phyloP scores from a whole-genome alignment of 2,888 invertebrate genomes.

The Temnothorax unifasciatus region DNA sequence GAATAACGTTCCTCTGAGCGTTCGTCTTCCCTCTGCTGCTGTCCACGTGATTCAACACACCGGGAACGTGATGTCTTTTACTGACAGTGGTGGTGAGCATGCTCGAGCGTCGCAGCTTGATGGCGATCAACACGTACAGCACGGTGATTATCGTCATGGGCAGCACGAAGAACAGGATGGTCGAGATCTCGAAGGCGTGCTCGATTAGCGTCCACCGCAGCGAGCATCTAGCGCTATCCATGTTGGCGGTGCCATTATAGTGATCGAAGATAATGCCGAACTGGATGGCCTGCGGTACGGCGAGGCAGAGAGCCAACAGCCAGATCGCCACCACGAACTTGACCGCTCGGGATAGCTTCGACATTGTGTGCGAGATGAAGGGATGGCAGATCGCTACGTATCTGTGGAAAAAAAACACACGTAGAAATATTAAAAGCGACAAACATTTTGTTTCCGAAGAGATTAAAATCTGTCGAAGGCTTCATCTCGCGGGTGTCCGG shows the following conservation, averaged over 20 bases:
- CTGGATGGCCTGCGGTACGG: conserved; percentile 91
- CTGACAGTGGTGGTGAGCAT: conserved; percentile 85
- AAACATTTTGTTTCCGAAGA: not conserved
- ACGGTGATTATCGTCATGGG: conserved; percentile 89
- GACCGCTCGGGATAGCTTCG: conserved; percentile 94
- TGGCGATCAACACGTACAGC: conserved; percentile 87
- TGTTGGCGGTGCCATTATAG: conserved; percentile 70
- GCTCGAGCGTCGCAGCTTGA: conserved; percentile 87
- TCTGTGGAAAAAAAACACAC: conserved; percentile 76
- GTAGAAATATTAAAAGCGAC: not conserved
- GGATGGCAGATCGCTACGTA: conserved; percentile 92
- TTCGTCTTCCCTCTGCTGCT: conserved; percentile 84
- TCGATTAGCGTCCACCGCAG: conserved; percentile 86
- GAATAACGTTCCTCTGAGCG: conserved; percentile 89
- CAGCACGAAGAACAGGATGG: conserved; percentile 89
- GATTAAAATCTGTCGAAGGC: not conserved
- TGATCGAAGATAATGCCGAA: conserved; percentile 83
- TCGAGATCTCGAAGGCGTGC: conserved; percentile 88
- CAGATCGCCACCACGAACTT: conserved; percentile 94
- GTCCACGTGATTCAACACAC: conserved; percentile 88
- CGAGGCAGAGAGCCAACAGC: conserved; percentile 92
- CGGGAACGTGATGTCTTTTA: conserved; percentile 88
- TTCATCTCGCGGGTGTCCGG: not conserved
- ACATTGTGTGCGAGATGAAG: conserved; percentile 93
- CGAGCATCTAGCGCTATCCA: conserved; percentile 84